Conservation (phyloP, 2,888 invertebrate genomes). For the Leptinotarsa haldemani region DNA sequence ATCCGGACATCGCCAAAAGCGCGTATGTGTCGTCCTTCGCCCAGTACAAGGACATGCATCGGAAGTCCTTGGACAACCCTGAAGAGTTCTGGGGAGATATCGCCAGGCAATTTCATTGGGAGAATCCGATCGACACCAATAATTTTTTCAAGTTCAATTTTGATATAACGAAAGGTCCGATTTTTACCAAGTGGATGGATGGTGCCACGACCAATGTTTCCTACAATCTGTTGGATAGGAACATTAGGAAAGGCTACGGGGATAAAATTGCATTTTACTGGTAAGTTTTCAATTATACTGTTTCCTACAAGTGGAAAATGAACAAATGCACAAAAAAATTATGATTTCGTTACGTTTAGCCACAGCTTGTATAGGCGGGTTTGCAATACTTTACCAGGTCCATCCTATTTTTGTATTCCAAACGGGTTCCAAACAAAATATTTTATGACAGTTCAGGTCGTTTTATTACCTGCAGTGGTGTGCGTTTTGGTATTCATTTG, state of each 20-base stretch:
- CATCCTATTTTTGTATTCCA: too few species aligned
- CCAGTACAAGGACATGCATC: slow-evolving; percentile 86
- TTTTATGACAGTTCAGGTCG: too few species aligned
- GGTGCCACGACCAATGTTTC: slow-evolving; percentile 95
- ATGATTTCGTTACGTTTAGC: too few species aligned
- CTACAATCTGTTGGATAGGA: slow-evolving; percentile 94
- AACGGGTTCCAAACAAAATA: too few species aligned
- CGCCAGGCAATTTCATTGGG: slow-evolving; percentile 95
- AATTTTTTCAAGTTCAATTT: slow-evolving; percentile 93
- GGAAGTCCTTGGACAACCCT: slow-evolving; percentile 88
- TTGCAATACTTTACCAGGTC: too few species aligned
- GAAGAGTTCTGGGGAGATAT: slow-evolving; percentile 94
- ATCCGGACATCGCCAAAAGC: slow-evolving; percentile 69
- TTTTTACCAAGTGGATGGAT: slow-evolving; percentile 94
- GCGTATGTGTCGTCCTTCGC: slow-evolving; percentile 78
- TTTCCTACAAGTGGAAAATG: too few species aligned
- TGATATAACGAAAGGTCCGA: slow-evolving; percentile 86
- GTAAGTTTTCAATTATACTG: slow-evolving; percentile 71
- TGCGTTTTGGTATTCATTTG: too few species aligned
- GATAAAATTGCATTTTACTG: slow-evolving; percentile 95
- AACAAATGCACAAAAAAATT: too few species aligned
- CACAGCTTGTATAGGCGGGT: too few species aligned
- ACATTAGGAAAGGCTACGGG: slow-evolving; percentile 88
- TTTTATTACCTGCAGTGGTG: too few species aligned
- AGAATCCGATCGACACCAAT: slow-evolving; percentile 78